Evolutionary conservation across 1,140 invertebrate species (phyloP), one percentile per base, ranked within the genome.

Genomic region (Bilobella aurantiaca): DNA sequence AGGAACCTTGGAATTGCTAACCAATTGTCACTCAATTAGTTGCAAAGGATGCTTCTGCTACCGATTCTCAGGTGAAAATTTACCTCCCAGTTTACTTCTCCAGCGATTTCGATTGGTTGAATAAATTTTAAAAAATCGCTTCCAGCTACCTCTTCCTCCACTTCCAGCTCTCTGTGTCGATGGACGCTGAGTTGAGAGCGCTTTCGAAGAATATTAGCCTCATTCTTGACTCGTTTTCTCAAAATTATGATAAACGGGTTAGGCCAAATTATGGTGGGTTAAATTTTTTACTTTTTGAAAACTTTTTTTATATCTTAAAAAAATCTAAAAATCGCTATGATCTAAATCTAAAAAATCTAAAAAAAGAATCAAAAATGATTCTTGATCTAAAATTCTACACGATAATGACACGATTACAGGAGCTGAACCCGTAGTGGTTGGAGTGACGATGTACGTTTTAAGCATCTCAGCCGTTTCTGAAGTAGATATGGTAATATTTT

Each of bases 401-500:
- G n/a, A n/a, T n/a, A n/a, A n/a, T n/a, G n/a, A n/a, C n/a, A n/a
- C n/a, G 23, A 23, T 37, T 23, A 3, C 14, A 29, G 31, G 23
- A 92, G 90, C 89, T 85, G 86, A 87, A 81, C 91, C 93, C 78
- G 91, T 93, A 78, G 89, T 91, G 84, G 92, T 96, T 79, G 91
- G 91, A 82, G 90, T 96, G 81, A 94, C 91, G 81, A 93, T 95
- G 89, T 92, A 93, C 85, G 90, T 96, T 82, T 88, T 94, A 83
- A 92, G 90, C 83, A 96, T 96, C 85, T 93, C 90, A 85, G 94
- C 92, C 81, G 87, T 96, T 80, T 94, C 91, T 80, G 93, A 96
- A 90, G 92, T 96, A 79, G 90, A 94, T 87, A 96, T 96, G 93
- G 93, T 96, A 89, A 75, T 73, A n/a, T 25, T n/a, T n/a, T n/a